These are phyloP conservation scores for Orthonyx spaldingii DNA, from an alignment of 2,113 vertebrate genomes.

Conservation along the genomic window DNA sequence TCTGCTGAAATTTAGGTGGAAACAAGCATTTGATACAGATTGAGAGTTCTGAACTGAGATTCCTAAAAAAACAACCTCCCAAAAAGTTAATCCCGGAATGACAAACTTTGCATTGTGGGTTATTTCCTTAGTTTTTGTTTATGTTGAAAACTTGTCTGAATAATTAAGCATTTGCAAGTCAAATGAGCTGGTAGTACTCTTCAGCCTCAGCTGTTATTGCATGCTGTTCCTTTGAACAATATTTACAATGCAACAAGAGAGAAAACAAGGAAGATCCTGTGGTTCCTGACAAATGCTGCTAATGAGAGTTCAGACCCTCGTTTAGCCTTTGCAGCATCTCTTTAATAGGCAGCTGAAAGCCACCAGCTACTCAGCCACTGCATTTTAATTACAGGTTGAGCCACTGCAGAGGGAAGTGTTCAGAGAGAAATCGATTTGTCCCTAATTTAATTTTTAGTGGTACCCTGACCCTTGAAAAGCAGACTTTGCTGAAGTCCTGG, in stretches of 20 bases:
- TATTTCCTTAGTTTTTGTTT: neutral
- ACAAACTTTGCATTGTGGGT: neutral
- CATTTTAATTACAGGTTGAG: neutral
- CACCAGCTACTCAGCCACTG: neutral
- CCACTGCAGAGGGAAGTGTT: neutral
- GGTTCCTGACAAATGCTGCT: slow-evolving; percentile 1
- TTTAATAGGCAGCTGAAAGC: neutral
- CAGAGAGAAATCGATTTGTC: neutral
- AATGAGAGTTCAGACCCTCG: slow-evolving; percentile 10
- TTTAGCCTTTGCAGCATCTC: neutral
- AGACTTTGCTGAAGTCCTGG: neutral
- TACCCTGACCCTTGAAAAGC: neutral
- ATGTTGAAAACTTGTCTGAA: neutral
- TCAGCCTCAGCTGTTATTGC: neutral
- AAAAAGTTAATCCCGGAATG: neutral
- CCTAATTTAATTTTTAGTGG: neutral
- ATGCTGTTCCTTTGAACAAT: slow-evolving; percentile 22
- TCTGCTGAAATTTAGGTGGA: neutral
- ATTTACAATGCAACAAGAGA: neutral
- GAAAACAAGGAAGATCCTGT: neutral
- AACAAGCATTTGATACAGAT: neutral
- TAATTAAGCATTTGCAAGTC: slow-evolving; percentile 24
- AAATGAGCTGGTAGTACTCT: neutral
- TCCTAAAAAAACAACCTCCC: neutral
- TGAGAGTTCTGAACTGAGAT: neutral